Conservation (phyloP, 2,888 invertebrate species). For the Pseudeuparius sepicola region DNA sequence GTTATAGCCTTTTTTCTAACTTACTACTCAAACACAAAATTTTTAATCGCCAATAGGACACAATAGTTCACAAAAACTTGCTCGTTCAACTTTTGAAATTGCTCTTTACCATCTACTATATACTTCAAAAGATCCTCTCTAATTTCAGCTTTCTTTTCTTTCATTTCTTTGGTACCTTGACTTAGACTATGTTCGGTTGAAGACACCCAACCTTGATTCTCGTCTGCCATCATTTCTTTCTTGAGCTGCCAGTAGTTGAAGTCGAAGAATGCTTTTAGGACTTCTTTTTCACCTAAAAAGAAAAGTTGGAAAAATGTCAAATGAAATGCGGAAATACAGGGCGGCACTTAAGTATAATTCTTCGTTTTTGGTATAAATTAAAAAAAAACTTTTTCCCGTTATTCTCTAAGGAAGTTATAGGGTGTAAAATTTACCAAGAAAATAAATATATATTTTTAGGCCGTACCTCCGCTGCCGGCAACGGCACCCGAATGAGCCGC, state of each 20-base stretch:
- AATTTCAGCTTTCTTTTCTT: slow-evolving; percentile 4
- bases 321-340: too few relatives aligned
- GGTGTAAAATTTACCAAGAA: too few relatives aligned
- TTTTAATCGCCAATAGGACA: slow-evolving; percentile 33
- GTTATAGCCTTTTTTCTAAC: too few relatives aligned
- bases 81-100: slow-evolving; percentile 21
- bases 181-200: slow-evolving; percentile 9
- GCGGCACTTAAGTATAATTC: too few relatives aligned
- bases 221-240: slow-evolving; percentile 29
- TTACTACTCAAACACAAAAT: slow-evolving; percentile 37
- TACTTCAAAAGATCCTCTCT: slow-evolving; percentile 21
- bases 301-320: too few relatives aligned
- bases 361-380: too few relatives aligned
- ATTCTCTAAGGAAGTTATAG: too few relatives aligned
- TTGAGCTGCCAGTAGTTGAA: slow-evolving; percentile 33
- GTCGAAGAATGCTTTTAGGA: slow-evolving; percentile 25
- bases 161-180: not conserved
- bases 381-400: too few relatives aligned
- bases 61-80: slow-evolving; percentile 31
- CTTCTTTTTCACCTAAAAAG: too few relatives aligned
- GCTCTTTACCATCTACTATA: slow-evolving; percentile 19
- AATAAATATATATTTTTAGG: too few relatives aligned
- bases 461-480: too few relatives aligned
- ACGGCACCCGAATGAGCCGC: too few relatives aligned
- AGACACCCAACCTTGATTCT: slow-evolving; percentile 30